These are phyloP conservation scores for Cherax quadricarinatus DNA, from an alignment of 1,140 invertebrate species.

Conservation along the genomic window DNA sequence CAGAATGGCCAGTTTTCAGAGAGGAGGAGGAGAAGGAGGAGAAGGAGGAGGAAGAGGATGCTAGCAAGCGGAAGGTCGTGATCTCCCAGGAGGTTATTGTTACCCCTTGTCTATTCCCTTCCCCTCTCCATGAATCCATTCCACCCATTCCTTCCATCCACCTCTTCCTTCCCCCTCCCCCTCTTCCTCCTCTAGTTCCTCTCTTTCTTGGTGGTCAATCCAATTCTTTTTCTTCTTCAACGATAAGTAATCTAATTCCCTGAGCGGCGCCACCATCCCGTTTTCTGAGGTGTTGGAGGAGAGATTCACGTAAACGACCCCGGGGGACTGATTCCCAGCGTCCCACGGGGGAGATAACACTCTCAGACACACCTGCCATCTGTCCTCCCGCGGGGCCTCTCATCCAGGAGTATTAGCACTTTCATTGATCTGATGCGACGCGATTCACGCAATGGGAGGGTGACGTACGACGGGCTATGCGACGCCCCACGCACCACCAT, in stretches of 20 bases:
- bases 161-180: not conserved
- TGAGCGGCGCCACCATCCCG: too few species aligned
- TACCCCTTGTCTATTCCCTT: too few species aligned
- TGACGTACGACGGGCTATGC: not conserved
- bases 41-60: not conserved
- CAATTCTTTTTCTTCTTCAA: too few species aligned
- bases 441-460: not conserved
- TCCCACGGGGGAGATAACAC: not conserved
- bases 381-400: not conserved
- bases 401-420: not conserved
- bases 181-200: not conserved
- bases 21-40: too few species aligned
- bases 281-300: too few species aligned
- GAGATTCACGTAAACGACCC: too few species aligned
- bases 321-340: not conserved
- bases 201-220: too few species aligned
- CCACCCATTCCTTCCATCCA: not conserved
- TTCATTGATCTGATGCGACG: conserved; percentile 25
- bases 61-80: too few species aligned
- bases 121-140: too few species aligned
- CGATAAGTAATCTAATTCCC: too few species aligned
- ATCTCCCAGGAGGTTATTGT: too few species aligned
- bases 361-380: not conserved
- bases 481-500: not conserved
- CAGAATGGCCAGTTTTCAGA: too few species aligned